Evolutionary conservation across 64 coral and sea anemone species (phyloP).

Genomic region (Stylophora pistillata): DNA sequence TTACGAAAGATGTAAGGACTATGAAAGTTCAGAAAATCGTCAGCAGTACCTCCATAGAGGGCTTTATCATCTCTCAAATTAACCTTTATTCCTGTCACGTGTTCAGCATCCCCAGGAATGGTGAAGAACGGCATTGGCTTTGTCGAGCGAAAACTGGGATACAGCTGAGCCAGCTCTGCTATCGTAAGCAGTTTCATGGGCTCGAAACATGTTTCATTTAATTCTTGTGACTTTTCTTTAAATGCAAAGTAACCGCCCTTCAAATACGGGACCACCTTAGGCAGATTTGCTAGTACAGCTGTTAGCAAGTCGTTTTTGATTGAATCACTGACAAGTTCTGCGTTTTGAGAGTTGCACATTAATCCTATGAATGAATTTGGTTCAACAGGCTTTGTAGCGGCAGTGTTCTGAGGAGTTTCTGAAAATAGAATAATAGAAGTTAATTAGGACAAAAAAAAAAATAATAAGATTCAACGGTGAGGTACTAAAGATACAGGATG

Average conservation of each 20-base stretch:
- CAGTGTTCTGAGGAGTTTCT: conserved; percentile 9
- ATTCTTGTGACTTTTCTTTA: not conserved
- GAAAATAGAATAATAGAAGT: not conserved
- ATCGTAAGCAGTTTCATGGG: conserved; percentile 39
- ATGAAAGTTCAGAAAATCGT: no score
- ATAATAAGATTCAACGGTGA: no score
- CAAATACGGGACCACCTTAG: conserved; percentile 5
- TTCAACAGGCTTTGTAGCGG: not conserved
- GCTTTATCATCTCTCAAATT: conserved; percentile 46
- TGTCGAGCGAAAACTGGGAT: conserved; percentile 34
- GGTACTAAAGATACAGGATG: no score
- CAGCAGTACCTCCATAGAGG: conserved; percentile 29
- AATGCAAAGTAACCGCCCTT: conserved; percentile 55
- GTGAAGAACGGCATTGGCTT: conserved; percentile 33
- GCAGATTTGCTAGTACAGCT: conserved; percentile 10
- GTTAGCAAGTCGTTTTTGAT: not conserved
- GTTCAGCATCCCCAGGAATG: conserved; percentile 13
- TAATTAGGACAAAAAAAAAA: no score
- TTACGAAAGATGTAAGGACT: no score
- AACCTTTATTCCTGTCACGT: conserved; percentile 42
- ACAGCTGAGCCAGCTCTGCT: conserved; percentile 40
- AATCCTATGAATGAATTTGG: conserved; percentile 4
- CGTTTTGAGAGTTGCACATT: not conserved
- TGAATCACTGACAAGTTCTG: conserved; percentile 12
- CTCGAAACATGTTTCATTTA: conserved; percentile 39